Evolutionary conservation across 2,113 vertebrate species (phyloP), one percentile per base, ranked within the genome.

Genomic region (Leuciscus idus): DNA sequence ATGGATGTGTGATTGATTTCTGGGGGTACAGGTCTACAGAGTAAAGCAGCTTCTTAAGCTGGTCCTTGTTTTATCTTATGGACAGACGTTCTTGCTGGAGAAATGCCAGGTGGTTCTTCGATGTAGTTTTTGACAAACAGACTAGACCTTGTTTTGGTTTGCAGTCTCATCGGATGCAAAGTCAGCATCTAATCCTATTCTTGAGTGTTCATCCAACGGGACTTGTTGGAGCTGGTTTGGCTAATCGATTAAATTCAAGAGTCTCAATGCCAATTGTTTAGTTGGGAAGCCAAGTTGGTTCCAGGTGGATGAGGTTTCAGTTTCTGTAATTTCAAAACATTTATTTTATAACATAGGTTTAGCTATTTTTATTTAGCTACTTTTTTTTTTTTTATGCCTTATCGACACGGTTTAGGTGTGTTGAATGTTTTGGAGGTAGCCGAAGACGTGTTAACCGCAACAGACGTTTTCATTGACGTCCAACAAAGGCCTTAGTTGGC

Each of bases 11-110:
- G 90, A 93, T 92, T 92, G 93, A 91, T 92, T 88, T 94, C 74
- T 93, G 93, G 94, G 94, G 93, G 95, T 95, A 95, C 95, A 96
- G 95, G 95, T 96, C 95, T 96, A 95, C 95, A 95, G 95, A 95
- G 94, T 89, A 89, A 93, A 93, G 93, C 93, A 91, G 89, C 95
- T 95, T 95, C 95, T 95, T 94, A 90, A 88, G 92, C 92, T 90
- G 92, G 92, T 94, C 93, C 94, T 94, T 93, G 92, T 92, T 85
- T 92, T 75, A 87, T 84, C 73, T 90, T 90, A 93, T 91, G 88
- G 90, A 91, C 87, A 89, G 91, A 89, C 81, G 88, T 59, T 84
- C 89, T 90, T 93, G 90, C 87, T 88, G 90, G 85, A 91, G 89
- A 72, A 83, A 77, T 83, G 86, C 82, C 87, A 90, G 88, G 90